Base-by-base conservation (phyloP, 2,888 invertebrate species). In the Nomada hirtipes region DNA sequence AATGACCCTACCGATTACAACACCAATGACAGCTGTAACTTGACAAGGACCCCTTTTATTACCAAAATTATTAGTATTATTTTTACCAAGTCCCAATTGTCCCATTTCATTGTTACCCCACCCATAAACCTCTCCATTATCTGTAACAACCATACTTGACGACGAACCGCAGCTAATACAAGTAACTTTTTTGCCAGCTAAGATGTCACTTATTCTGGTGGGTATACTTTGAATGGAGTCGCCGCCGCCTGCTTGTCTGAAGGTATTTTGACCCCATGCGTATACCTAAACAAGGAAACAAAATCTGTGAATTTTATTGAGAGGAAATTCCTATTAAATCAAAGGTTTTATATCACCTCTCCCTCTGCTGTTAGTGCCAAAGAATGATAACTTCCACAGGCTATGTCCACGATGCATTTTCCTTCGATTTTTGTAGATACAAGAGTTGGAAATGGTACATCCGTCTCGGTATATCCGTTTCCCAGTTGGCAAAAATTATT, bases 81-180 rank as follows among this genome's bases (percentile, higher is more conserved):
- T 13, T 89, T 94, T 95, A 42, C 95, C 95, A 69, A 95, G 91
- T 9, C 96, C 96, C 15, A 96, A 91, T 88, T 94, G 94, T 2
- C 95, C 95, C 89, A 95, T 95, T 1, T 95, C 95, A 90, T 96
- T 96, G 88, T 95, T 95, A 13, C 95, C 95, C 95, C 95, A 96
- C 20, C 94, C 94, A 90, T 94, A 96, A 23, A 96, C 94, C 91
- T 95, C 95, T 55, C 95, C 95, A 89, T 94, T 94, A 65, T 95
- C 95, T 73, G 95, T 93, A 1, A 96, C 93, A 29, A 95, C 95
- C 93, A 95, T 94, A 7, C 95, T 95, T 0, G 95, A 95, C 0
- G 95, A 95, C 90, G 95, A 95, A 15, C 95, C 95, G 91, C 96
- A 96, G 2, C 95, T 94, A 76, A 96, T 94, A 10, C 93, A 91